Percentiles rank a stretch among this genome's conserved stretches.
Evolutionary conservation across 2,113 vertebrate genomes (phyloP).

Genomic region (Sphaerodactylus townsendi): DNA sequence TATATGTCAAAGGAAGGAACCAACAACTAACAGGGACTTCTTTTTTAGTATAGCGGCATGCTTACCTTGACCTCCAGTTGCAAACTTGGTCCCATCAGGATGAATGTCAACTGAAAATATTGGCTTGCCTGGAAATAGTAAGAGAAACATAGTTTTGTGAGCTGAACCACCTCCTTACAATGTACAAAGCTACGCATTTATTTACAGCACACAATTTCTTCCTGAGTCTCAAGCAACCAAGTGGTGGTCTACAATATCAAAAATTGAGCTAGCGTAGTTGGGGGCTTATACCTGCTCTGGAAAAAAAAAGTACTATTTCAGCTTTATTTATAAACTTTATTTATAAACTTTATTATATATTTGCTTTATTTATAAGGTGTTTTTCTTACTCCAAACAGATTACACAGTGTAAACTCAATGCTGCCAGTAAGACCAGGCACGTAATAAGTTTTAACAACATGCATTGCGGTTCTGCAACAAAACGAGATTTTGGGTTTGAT

Average conservation of each 20-base stretch:
- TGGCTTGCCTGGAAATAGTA: conserved; percentile 86
- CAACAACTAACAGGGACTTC: not conserved
- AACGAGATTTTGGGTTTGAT: no score
- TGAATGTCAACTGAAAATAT: conserved; percentile 99
- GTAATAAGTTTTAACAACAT: no score
- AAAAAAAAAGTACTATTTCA: not conserved
- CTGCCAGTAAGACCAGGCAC: no score
- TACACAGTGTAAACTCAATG: no score
- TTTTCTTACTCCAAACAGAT: no score
- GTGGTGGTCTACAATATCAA: not conserved
- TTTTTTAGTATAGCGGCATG: not conserved
- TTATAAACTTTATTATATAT: no score
- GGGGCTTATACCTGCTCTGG: not conserved
- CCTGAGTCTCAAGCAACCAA: conserved; percentile 30
- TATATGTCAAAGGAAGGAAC: not conserved
- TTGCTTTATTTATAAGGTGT: no score
- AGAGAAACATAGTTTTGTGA: conserved; percentile 27
- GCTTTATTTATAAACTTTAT: not conserved
- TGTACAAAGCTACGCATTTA: not conserved
- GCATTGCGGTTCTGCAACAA: no score
- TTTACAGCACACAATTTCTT: conserved; percentile 1
- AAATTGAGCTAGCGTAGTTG: not conserved
- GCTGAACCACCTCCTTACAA: not conserved
- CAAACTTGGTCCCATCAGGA: conserved; percentile 98
- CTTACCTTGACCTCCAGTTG: conserved; percentile 96